Evolutionary conservation across 1,140 invertebrate species (phyloP).

Genomic region (Gyrodactylus salaris): DNA sequence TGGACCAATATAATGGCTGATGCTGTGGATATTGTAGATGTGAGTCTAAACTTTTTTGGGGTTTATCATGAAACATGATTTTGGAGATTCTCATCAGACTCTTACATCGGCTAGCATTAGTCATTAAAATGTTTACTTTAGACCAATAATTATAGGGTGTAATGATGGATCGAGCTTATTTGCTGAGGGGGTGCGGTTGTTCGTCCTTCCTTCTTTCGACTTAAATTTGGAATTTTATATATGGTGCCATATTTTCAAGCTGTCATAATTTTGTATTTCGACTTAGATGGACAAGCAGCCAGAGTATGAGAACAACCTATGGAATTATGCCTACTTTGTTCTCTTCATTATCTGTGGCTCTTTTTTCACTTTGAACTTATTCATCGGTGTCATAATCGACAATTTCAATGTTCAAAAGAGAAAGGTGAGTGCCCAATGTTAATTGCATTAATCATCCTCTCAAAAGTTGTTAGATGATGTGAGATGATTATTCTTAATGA

Average conservation of each 20-base stretch:
- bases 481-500: neutral
- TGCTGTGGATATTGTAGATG: constrained; percentile 39
- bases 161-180: no score
- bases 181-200: no score
- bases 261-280: neutral
- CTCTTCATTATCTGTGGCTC: constrained; percentile 86
- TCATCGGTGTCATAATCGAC: constrained; percentile 89
- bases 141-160: no score
- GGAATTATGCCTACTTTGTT: constrained; percentile 90
- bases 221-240: no score
- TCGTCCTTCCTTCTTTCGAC: no score
- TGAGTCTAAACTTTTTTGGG: no score
- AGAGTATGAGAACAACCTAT: constrained; percentile 57
- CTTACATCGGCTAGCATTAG: no score
- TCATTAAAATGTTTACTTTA: no score
- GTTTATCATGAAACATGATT: no score
- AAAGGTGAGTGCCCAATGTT: constrained; percentile 23
- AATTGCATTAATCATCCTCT: neutral
- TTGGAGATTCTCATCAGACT: no score
- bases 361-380: constrained; percentile 82
- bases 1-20: constrained; percentile 85
- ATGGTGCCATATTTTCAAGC: neutral
- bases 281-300: constrained; percentile 51
- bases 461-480: no score
- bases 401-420: constrained; percentile 98